Evolutionary conservation across 92 coral and sea anemone genomes (phyloP).

Genomic region (Porites divaricata): DNA sequence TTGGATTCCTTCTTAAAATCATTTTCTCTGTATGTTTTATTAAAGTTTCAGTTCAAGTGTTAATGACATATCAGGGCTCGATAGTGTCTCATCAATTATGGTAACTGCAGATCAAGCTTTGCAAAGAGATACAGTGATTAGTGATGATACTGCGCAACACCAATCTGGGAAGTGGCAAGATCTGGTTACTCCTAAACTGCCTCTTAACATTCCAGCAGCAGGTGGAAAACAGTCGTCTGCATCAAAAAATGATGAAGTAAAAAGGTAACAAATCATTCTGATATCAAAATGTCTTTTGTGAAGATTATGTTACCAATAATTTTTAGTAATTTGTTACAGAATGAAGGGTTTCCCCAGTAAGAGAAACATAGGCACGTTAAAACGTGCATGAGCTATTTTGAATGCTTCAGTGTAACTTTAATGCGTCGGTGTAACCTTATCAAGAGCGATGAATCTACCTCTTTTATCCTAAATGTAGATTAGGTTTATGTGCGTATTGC

Average conservation of each 20-base stretch:
- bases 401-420: too few relatives aligned
- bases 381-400: too few relatives aligned
- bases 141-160: neutral
- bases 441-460: too few relatives aligned
- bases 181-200: slow-evolving; percentile 76
- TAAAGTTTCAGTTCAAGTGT: neutral
- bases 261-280: slow-evolving; percentile 6
- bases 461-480: too few relatives aligned
- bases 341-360: too few relatives aligned
- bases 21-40: too few relatives aligned
- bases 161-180: slow-evolving; percentile 70
- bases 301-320: too few relatives aligned
- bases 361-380: too few relatives aligned
- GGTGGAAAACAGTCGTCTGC: neutral
- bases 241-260: neutral
- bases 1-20: neutral
- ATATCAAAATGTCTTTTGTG: too few relatives aligned
- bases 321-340: too few relatives aligned
- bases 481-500: too few relatives aligned
- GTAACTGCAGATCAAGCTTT: neutral
- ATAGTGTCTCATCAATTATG: neutral
- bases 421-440: too few relatives aligned
- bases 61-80: slow-evolving; percentile 3
- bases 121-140: slow-evolving; percentile 1
- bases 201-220: slow-evolving; percentile 13